Evolutionary conservation across 1,140 invertebrate species (phyloP).

Genomic region (Apis mellifera): DNA sequence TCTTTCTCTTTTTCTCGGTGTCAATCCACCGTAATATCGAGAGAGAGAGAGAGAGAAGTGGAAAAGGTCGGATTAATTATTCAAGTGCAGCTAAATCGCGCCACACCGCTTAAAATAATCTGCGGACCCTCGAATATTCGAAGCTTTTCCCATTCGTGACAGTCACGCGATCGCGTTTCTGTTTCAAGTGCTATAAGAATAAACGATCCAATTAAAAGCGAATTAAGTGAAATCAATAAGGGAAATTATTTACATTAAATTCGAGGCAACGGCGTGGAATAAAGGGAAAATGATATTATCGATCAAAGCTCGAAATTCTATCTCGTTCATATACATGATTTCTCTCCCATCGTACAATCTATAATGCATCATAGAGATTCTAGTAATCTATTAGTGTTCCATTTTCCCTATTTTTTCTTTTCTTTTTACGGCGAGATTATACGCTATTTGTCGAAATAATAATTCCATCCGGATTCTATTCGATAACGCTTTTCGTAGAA

Average conservation of each 20-base stretch:
- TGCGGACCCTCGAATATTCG: neutral
- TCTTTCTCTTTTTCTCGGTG: constrained; percentile 40
- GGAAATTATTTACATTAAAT: neutral
- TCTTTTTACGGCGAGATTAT: neutral
- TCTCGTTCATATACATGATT: neutral
- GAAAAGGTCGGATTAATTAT: constrained; percentile 64
- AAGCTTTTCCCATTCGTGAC: neutral
- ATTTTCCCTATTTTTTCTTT: constrained; percentile 31
- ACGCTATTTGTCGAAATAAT: constrained; percentile 63
- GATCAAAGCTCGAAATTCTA: neutral
- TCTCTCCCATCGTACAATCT: constrained; percentile 10
- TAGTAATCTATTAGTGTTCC: constrained; percentile 8
- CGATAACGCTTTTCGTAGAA: constrained; percentile 60
- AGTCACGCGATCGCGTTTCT: constrained; percentile 31
- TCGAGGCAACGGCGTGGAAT: neutral
- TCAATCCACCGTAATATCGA: constrained; percentile 49
- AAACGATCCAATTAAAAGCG: constrained; percentile 1
- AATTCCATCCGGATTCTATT: constrained; percentile 36
- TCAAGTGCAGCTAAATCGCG: constrained; percentile 52
- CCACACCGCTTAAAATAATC: constrained; percentile 7
- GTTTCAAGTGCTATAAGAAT: constrained; percentile 8
- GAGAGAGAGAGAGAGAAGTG: neutral
- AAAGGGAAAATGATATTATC: neutral
- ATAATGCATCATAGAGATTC: constrained; percentile 16
- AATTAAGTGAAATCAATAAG: constrained; percentile 2